A percentile compares a stretch with the other conserved stretches of the same genome.
Evolutionary conservation across 2,113 vertebrate genomes (phyloP).

Genomic region (Apistogramma diplotaenia): DNA sequence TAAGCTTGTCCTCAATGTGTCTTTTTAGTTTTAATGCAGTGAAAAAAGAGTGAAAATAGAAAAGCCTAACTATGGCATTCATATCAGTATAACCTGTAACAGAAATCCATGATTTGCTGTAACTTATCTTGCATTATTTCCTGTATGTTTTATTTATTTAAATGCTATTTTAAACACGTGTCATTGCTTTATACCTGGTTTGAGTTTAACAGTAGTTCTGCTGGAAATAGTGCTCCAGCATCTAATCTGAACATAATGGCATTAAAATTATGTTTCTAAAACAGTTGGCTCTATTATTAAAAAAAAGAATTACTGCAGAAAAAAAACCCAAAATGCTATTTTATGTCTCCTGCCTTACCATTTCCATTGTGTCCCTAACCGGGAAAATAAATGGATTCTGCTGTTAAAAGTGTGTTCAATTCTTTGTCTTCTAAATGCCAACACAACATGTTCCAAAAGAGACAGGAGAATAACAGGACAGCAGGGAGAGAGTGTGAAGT

Average conservation of each 20-base stretch:
- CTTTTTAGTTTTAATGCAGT: background rate
- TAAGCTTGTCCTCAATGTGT: background rate
- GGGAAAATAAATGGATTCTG: background rate
- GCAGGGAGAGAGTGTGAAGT: constrained; percentile 31
- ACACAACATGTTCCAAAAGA: constrained; percentile 21
- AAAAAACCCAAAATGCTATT: background rate
- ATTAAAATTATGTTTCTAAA: background rate
- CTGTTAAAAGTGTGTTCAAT: background rate
- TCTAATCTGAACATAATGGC: background rate
- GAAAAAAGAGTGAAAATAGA: background rate
- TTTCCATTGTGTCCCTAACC: background rate
- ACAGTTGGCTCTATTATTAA: fast-evolving
- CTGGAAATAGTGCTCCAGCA: background rate
- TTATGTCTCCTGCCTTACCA: background rate
- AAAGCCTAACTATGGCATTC: background rate
- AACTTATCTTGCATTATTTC: background rate
- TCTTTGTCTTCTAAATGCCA: constrained; percentile 16
- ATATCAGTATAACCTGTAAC: background rate
- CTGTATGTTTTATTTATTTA: background rate
- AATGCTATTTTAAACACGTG: background rate
- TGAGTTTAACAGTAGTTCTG: background rate
- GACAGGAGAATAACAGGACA: constrained; percentile 16
- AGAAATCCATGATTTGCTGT: background rate
- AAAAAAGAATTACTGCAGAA: background rate
- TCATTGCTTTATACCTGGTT: background rate